Evolutionary conservation across 2,888 invertebrate genomes (phyloP), one percentile per base, ranked within the genome.

Genomic region (Papilio demoleus): DNA sequence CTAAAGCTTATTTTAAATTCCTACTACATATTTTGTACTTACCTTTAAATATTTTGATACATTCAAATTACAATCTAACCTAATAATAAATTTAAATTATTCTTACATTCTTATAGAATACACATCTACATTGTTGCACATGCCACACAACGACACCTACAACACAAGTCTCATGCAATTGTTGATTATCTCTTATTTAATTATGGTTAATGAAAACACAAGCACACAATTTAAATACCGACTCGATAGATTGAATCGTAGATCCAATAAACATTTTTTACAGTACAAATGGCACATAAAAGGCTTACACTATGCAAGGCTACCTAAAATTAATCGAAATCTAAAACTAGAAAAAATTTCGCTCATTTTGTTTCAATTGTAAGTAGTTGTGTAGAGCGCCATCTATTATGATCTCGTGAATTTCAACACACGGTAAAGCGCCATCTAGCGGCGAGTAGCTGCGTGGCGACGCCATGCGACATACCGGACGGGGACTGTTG

Each of bases 401-500:
- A 87, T 86, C 88, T 88, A 82, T 84, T 70, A 77, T 77, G 75
- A 38, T 24, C n/a, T 56, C 45, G 19, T 74, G 77, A 83, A 80
- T 77, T 76, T 76, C 76, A 82, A 81, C 87, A 87, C 85, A 86
- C 83, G 81, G 81, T 80, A 75, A 88, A 92, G 90, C 89, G 88
- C 86, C 92, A 91, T 88, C 90, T 91, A 87, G 83, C 72, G 79
- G 76, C 75, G 76, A 71, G 64, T 67, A 76, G 79, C 75, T 77
- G 73, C 78, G 81, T 76, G 77, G 79, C 79, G 82, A 78, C 84
- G 83, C 79, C 87, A 87, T 85, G 84, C 85, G 75, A 92, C 92
- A 85, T 93, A 93, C 93, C 93, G 93, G 87, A 79, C 75, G 74
- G 92, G 90, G 70, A 89, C 91, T 77, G 94, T 93, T 81, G 95